A percentile compares a stretch with the other conserved stretches of the same genome.
phyloP scores from a whole-genome alignment of 1,140 invertebrate genomes.

The Kradibia gibbosae region DNA sequence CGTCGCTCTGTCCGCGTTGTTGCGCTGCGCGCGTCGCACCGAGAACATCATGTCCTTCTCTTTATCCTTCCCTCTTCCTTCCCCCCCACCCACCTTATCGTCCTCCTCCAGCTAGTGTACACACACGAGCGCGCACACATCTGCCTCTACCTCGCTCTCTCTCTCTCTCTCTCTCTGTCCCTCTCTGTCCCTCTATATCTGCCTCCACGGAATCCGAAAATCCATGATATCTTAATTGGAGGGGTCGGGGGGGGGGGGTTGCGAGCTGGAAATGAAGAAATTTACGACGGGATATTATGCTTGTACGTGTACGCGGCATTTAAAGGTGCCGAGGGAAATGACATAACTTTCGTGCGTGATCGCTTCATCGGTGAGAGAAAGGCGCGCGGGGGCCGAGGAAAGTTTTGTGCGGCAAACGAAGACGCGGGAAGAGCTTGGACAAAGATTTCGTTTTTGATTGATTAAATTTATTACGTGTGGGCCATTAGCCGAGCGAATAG shows the following conservation, averaged over 20 bases:
- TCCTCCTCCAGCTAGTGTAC: no score
- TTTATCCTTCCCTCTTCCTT: slow-evolving; percentile 20
- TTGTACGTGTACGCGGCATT: not conserved
- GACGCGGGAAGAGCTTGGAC: not conserved
- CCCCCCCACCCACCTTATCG: no score
- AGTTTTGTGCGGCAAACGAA: not conserved
- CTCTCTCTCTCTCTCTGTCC: not conserved
- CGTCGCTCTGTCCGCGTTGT: not conserved
- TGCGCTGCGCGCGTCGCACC: not conserved
- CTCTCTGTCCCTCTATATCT: slow-evolving; percentile 41
- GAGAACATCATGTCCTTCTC: not conserved
- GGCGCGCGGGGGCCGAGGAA: not conserved
- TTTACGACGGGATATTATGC: slow-evolving; percentile 20
- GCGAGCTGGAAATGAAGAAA: not conserved
- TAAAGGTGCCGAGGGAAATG: slow-evolving; percentile 22
- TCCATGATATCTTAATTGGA: slow-evolving; percentile 63
- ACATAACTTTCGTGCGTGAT: slow-evolving; percentile 29
- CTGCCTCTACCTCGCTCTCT: not conserved
- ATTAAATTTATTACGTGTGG: slow-evolving; percentile 28
- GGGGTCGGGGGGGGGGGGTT: no score
- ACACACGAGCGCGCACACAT: not conserved
- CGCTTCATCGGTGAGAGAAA: slow-evolving; percentile 5
- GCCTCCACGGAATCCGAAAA: slow-evolving; percentile 54
- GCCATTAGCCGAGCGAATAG: not conserved
- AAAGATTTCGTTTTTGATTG: not conserved